Conservation (phyloP, 2,888 invertebrate species). For the Hybos culiciformis region DNA sequence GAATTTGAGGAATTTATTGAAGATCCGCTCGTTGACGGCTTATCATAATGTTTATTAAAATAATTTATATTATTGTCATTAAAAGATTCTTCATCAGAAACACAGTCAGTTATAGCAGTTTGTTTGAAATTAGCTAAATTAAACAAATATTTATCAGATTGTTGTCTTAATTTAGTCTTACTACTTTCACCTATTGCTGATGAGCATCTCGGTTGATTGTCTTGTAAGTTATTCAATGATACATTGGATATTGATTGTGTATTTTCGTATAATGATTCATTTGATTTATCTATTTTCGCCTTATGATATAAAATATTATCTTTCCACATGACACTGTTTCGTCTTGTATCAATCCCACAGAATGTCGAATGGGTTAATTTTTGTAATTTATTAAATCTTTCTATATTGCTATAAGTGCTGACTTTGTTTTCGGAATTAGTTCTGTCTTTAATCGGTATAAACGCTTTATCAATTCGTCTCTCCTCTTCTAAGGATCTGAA, state of each 20-base stretch:
- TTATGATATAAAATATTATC: constrained; percentile 36
- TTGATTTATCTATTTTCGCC: constrained; percentile 35
- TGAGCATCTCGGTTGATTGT: constrained; percentile 29
- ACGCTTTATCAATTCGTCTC: constrained; percentile 34
- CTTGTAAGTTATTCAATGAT: constrained; percentile 25
- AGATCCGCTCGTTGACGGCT: constrained; percentile 6
- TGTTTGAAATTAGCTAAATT: constrained; percentile 30
- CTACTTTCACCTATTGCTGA: constrained; percentile 24
- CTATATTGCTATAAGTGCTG: constrained; percentile 15
- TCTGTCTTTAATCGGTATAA: constrained; percentile 32
- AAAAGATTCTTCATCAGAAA: constrained; percentile 29
- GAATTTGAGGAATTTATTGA: background rate
- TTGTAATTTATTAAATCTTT: constrained; percentile 36
- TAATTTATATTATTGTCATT: constrained; percentile 29
- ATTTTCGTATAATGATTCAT: constrained; percentile 34
- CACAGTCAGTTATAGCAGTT: constrained; percentile 30
- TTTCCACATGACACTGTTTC: constrained; percentile 27
- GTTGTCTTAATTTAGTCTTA: background rate
- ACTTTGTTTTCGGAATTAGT: constrained; percentile 34
- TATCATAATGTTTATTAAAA: too few species aligned
- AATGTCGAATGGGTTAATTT: constrained; percentile 34
- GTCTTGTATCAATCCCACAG: constrained; percentile 30
- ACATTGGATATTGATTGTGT: constrained; percentile 28
- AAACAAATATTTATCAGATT: constrained; percentile 25
- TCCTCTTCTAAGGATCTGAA: constrained; percentile 36